These are phyloP conservation scores for Pissodes strobi DNA, from an alignment of 1,140 invertebrate genomes.

Conservation along the genomic window DNA sequence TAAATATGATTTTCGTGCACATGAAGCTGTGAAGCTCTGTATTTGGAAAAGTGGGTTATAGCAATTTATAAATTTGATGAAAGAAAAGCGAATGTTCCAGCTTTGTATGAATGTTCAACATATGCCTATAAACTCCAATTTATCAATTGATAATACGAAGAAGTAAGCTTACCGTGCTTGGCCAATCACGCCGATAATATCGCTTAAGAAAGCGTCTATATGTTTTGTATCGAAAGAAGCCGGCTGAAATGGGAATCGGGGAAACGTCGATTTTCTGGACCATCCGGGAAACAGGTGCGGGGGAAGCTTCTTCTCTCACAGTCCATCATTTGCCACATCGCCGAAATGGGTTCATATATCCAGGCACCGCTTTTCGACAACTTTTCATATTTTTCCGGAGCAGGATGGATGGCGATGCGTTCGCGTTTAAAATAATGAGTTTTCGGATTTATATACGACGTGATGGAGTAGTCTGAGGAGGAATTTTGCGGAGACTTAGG, in stretches of 20 bases:
- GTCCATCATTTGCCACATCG: constrained; percentile 34
- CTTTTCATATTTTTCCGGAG: constrained; percentile 30
- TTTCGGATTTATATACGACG: constrained; percentile 9
- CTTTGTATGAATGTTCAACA: no score
- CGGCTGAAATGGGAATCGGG: constrained; percentile 7
- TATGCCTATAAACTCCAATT: no score
- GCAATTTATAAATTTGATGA: no score
- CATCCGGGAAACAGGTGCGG: constrained; percentile 28
- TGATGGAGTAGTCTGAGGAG: neutral
- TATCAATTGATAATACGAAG: no score
- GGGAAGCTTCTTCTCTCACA: constrained; percentile 21
- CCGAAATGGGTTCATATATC: constrained; percentile 35
- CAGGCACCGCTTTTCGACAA: constrained; percentile 34
- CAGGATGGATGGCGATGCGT: constrained; percentile 21
- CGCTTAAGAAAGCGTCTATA: constrained; percentile 2
- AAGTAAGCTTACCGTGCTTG: no score
- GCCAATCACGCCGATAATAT: neutral
- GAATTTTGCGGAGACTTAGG: no score
- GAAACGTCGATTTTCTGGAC: constrained; percentile 21
- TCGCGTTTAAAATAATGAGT: constrained; percentile 13
- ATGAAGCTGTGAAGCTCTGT: no score
- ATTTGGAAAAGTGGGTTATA: no score
- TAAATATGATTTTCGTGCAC: no score
- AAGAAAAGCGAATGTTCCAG: no score
- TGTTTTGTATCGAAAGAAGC: constrained; percentile 23